Evolutionary conservation across 2,888 invertebrate genomes (phyloP), one percentile per base, ranked within the genome.

Genomic region (Ceramica pisi): DNA sequence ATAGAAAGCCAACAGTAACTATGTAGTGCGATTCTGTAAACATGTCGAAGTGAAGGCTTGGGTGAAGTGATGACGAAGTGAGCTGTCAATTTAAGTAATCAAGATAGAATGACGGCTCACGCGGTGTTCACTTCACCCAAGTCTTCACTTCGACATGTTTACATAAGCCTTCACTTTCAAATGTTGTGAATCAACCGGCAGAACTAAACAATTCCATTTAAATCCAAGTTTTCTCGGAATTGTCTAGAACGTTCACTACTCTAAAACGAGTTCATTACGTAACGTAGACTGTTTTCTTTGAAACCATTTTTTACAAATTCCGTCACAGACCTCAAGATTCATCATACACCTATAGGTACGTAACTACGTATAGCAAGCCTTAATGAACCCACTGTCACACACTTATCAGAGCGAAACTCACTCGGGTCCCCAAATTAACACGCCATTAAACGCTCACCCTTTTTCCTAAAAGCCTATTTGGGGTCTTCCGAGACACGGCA

Each of bases 341-440:
- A 57, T 73, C 67, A 75, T 41, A 57, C n/a, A 65, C 19, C 61
- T 64, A 67, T 60, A 70, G 35, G 14, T 68, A 46, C n/a, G 53
- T 70, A 68, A 46, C 19, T 48, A 19, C 57, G 44, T 71, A 73
- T 59, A 73, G 26, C 21, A 59, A 41, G 63, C 23, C 68, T 14
- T 82, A 82, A 86, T 84, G 85, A 84, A 73, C 61, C 74, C 68
- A 75, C 82, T 70, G 76, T 66, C 74, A 76, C 83, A 80, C 62
- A 76, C 73, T 89, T 89, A 87, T 87, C 88, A 79, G 80, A 80
- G 62, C 51, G 61, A 75, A 84, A 82, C 86, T 86, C 77, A 75
- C 74, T 80, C 69, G 78, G 77, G 83, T 85, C 75, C 78, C 85
- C 86, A 88, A 89, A 90, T 90, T 90, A 90, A 90, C 90, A 90